A percentile compares a stretch with the other conserved stretches of the same genome.
phyloP scores from a whole-genome alignment of 2,888 invertebrate genomes.

The Caenorhabditis sp. region DNA sequence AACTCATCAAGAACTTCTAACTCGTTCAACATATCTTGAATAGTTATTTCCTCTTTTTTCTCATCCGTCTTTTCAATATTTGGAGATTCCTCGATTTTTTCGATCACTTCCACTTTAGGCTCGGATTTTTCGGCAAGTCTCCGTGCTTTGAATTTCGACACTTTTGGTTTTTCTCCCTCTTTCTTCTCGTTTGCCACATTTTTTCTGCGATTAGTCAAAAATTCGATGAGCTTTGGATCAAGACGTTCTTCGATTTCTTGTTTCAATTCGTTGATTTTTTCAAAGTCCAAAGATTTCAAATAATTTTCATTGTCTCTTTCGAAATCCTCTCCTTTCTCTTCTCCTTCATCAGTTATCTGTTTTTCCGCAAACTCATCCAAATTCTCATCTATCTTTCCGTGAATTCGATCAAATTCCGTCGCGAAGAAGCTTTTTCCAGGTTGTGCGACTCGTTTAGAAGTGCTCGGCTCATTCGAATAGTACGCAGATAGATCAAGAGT shows the following conservation, averaged over 20 bases:
- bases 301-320: slow-evolving; percentile 31
- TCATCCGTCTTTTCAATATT: slow-evolving; percentile 5
- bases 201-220: slow-evolving; percentile 46
- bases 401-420: slow-evolving; percentile 57
- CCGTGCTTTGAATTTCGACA: slow-evolving; percentile 31
- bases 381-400: slow-evolving; percentile 43
- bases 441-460: slow-evolving; percentile 7
- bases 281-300: slow-evolving; percentile 38
- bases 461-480: slow-evolving; percentile 10
- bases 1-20: slow-evolving; percentile 63
- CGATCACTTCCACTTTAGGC: slow-evolving; percentile 13
- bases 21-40: slow-evolving; percentile 58
- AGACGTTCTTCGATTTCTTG: slow-evolving; percentile 52
- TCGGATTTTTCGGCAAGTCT: slow-evolving; percentile 11
- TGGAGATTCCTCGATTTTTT: slow-evolving; percentile 28
- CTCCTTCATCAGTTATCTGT: slow-evolving; percentile 9
- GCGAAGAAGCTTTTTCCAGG: slow-evolving; percentile 63
- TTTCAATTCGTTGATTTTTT: slow-evolving; percentile 49
- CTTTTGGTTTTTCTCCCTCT: slow-evolving; percentile 18
- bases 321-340: slow-evolving; percentile 22
- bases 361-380: slow-evolving; percentile 15
- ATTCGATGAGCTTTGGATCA: slow-evolving; percentile 55
- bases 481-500: slow-evolving; percentile 56
- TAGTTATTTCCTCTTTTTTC: slow-evolving; percentile 9
- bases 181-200: slow-evolving; percentile 11